Evolutionary conservation across 1,140 invertebrate genomes (phyloP).

Genomic region (Drosophila repleta): DNA sequence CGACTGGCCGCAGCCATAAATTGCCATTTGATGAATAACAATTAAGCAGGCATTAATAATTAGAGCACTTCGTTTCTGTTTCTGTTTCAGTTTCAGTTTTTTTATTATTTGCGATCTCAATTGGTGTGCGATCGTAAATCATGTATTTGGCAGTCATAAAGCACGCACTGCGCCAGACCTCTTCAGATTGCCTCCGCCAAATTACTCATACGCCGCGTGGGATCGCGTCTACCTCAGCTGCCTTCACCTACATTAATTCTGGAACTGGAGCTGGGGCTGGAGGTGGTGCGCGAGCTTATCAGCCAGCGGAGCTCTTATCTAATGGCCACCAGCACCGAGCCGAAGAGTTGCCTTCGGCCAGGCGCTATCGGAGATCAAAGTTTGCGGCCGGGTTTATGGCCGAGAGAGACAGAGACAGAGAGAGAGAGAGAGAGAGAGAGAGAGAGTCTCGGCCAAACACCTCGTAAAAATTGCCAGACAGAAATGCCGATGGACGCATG

Average conservation of each 20-base stretch:
- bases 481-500: slow-evolving; percentile 54
- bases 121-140: slow-evolving; percentile 26
- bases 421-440: no score
- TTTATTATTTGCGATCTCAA: slow-evolving; percentile 20
- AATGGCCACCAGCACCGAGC: slow-evolving; percentile 4
- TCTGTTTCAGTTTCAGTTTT: no score
- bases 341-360: not conserved
- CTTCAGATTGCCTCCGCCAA: slow-evolving; percentile 27
- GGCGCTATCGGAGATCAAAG: slow-evolving; percentile 31
- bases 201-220: slow-evolving; percentile 49
- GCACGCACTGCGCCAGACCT: slow-evolving; percentile 1
- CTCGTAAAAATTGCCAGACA: slow-evolving; percentile 60
- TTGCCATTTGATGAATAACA: slow-evolving; percentile 61
- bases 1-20: slow-evolving; percentile 41
- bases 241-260: slow-evolving; percentile 48
- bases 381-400: slow-evolving; percentile 33
- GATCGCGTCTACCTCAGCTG: slow-evolving; percentile 10
- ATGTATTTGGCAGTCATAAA: slow-evolving; percentile 21
- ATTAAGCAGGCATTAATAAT: slow-evolving; percentile 67
- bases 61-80: slow-evolving; percentile 17
- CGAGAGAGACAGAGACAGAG: no score
- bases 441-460: slow-evolving; percentile 24
- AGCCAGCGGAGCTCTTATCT: not conserved
- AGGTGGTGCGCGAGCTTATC: not conserved
- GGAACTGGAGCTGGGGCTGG: not conserved